Percentiles rank a stretch among this genome's conserved stretches.
Evolutionary conservation across 2,797 vertebrate species (phyloP).

Genomic region (Tangara arthus): DNA sequence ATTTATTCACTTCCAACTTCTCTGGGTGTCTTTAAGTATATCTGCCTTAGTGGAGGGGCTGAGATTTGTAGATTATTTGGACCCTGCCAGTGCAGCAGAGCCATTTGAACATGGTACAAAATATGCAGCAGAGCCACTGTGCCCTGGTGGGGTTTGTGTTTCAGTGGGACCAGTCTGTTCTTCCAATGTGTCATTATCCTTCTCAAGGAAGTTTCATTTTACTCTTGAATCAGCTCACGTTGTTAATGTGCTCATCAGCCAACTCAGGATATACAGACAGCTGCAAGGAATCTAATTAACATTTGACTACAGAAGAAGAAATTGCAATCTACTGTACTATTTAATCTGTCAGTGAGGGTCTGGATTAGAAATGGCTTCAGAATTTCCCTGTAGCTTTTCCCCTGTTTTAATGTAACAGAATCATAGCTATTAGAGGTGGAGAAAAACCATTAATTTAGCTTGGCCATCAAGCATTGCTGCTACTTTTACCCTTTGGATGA

Average conservation of each 20-base stretch:
- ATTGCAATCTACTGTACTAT: slow-evolving; percentile 18
- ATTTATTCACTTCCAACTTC: background rate
- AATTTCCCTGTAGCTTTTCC: slow-evolving; percentile 1
- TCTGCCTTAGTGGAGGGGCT: background rate
- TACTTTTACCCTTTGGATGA: slow-evolving; percentile 22
- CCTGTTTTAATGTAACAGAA: slow-evolving; percentile 4
- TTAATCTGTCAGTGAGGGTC: background rate
- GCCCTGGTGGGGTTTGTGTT: background rate
- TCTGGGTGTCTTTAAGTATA: background rate
- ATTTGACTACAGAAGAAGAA: slow-evolving; percentile 53
- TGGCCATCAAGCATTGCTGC: background rate
- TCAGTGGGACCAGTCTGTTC: background rate
- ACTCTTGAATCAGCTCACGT: slow-evolving; percentile 40
- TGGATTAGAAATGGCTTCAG: slow-evolving; percentile 22
- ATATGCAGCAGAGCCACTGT: background rate
- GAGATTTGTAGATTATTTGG: background rate
- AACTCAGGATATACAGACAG: slow-evolving; percentile 30
- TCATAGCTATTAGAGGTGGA: background rate
- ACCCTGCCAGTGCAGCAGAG: background rate
- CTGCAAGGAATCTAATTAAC: slow-evolving; percentile 55
- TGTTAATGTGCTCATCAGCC: slow-evolving; percentile 33
- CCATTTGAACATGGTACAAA: background rate
- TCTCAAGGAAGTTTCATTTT: background rate
- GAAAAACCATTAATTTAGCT: slow-evolving; percentile 7
- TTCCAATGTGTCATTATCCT: slow-evolving; percentile 14